Evolutionary conservation across 2,888 invertebrate species (phyloP).

Genomic region (Clepsis dumicolana): DNA sequence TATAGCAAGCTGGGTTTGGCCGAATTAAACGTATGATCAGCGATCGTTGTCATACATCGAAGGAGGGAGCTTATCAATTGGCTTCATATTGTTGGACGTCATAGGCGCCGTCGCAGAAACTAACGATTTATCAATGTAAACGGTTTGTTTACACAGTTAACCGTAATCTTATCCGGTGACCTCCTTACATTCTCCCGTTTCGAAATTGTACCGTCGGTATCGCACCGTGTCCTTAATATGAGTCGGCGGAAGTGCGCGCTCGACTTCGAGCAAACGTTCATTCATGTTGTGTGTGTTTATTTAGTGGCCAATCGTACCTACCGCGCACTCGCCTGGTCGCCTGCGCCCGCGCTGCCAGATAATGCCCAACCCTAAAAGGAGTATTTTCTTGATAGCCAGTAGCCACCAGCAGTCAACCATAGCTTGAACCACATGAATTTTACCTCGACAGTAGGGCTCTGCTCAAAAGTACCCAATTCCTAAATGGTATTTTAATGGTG

Average conservation of each 20-base stretch:
- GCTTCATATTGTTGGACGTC: constrained; percentile 63
- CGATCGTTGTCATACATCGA: constrained; percentile 45
- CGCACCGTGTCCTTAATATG: constrained; percentile 79
- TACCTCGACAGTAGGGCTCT: not conserved
- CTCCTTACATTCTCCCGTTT: constrained; percentile 84
- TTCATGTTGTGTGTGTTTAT: constrained; percentile 80
- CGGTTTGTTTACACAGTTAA: constrained; percentile 85
- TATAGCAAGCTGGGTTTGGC: constrained; percentile 30
- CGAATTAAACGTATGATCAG: constrained; percentile 37
- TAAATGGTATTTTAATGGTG: constrained; percentile 4
- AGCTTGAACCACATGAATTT: not conserved
- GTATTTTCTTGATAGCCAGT: constrained; percentile 15
- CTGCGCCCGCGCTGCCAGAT: constrained; percentile 7
- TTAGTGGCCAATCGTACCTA: constrained; percentile 68
- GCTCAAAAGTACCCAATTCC: not conserved
- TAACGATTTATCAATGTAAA: constrained; percentile 83
- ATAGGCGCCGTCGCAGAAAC: constrained; percentile 82
- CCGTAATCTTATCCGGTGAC: constrained; percentile 86
- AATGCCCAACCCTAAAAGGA: constrained; percentile 36
- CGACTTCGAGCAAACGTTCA: constrained; percentile 73
- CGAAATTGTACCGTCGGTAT: constrained; percentile 82
- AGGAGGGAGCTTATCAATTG: constrained; percentile 64
- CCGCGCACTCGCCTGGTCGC: constrained; percentile 51
- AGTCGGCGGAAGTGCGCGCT: constrained; percentile 78
- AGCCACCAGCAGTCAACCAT: constrained; percentile 10